These are phyloP conservation scores for Synanthedon tipuliformis DNA, from an alignment of 2,888 invertebrate species.

Conservation along the genomic window DNA sequence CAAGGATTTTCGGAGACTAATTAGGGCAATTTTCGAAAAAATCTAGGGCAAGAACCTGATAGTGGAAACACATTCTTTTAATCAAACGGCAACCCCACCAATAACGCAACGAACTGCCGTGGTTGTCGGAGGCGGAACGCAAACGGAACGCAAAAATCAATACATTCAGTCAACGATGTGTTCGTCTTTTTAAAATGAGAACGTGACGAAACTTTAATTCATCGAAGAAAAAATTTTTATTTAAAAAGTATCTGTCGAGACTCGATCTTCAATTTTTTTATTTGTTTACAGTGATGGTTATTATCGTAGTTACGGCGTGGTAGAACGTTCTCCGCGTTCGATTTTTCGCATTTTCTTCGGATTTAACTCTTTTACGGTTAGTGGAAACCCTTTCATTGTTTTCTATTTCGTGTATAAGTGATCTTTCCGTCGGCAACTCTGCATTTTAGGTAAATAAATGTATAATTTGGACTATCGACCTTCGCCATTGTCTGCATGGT, in stretches of 20 bases:
- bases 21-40: too few species aligned
- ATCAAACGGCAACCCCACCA: background rate
- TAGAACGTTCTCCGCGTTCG: slow-evolving; percentile 61
- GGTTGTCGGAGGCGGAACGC: slow-evolving; percentile 16
- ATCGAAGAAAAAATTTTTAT: slow-evolving; percentile 58
- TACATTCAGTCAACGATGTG: slow-evolving; percentile 53
- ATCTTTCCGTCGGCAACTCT: background rate
- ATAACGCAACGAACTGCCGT: slow-evolving; percentile 28
- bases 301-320: slow-evolving; percentile 69
- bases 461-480: slow-evolving; percentile 50
- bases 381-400: slow-evolving; percentile 21
- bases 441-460: slow-evolving; percentile 14
- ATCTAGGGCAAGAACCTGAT: too few species aligned
- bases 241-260: slow-evolving; percentile 59
- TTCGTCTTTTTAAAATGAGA: slow-evolving; percentile 69
- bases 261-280: slow-evolving; percentile 67
- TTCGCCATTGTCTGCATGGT: slow-evolving; percentile 71
- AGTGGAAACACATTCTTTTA: too few species aligned
- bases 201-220: slow-evolving; percentile 65
- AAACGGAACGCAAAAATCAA: slow-evolving; percentile 46
- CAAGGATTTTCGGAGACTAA: too few species aligned
- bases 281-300: slow-evolving; percentile 70
- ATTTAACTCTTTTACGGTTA: slow-evolving; percentile 55
- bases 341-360: slow-evolving; percentile 55
- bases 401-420: slow-evolving; percentile 7